phyloP scores from a whole-genome alignment of 2,797 vertebrate species.

The Crenuchus spilurus region DNA sequence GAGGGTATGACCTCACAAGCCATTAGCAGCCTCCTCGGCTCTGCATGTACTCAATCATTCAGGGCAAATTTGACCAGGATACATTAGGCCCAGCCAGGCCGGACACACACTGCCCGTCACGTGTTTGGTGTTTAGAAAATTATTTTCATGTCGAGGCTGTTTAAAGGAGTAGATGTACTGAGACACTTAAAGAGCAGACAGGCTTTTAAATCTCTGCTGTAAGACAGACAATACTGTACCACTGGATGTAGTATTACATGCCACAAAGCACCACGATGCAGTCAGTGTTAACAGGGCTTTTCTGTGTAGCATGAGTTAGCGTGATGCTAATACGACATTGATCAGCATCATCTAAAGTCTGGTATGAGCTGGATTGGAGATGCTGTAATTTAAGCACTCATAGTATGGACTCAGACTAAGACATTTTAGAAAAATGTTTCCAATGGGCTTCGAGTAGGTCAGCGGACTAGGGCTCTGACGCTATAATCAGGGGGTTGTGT shows the following conservation, averaged over 20 bases:
- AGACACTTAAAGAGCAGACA: constrained; percentile 1
- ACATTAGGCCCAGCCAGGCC: constrained; percentile 2
- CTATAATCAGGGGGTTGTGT: too few species aligned
- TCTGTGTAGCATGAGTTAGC: neutral
- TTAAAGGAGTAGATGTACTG: neutral
- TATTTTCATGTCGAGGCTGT: neutral
- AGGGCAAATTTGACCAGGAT: constrained; percentile 18
- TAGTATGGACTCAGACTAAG: too few species aligned
- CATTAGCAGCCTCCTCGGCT: constrained; percentile 6
- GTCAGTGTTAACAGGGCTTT: neutral
- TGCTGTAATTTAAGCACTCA: neutral
- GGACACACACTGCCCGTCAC: neutral
- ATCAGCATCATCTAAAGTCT: neutral
- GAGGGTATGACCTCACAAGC: constrained; percentile 22
- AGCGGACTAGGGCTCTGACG: too few species aligned
- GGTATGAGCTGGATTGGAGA: neutral
- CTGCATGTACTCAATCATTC: constrained; percentile 35
- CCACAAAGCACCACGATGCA: neutral
- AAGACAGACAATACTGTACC: neutral
- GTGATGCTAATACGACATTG: neutral
- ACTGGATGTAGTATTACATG: neutral
- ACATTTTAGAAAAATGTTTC: too few species aligned
- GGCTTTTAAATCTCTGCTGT: neutral
- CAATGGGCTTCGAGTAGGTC: too few species aligned
- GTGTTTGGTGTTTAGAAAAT: neutral